Base-by-base conservation (phyloP, 2,888 invertebrate genomes). In the Helobdella robusta region DNA sequence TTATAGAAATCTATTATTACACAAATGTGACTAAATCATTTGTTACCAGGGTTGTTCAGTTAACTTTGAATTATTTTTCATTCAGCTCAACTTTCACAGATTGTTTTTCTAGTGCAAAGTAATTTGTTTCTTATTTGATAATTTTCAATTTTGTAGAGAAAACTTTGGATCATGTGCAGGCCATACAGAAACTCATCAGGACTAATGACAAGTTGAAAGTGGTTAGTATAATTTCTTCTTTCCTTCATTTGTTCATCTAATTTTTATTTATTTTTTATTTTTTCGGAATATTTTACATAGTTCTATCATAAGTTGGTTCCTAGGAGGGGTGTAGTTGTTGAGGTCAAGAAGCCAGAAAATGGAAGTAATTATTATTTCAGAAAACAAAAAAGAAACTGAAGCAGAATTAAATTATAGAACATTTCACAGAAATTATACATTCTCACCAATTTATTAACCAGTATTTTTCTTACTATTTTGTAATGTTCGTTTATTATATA, bases 191-290 rank as follows among this genome's bases (percentile, higher is more conserved):
- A 46, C 34, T 44, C 23, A 30, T 62, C 34, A 62, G 44, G 34
- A 44, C 48, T n/a, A 48, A 23, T n/a, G 62, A 62, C 15, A 62
- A 46, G 32, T 35, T 62, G 4, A 62, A 44, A 62, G 62, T 62
- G 62, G 62, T 62, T 20, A 44, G 28, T 3, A 50, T 8, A 11
- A n/a, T 23, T 50, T 23, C 6, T 50, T 11, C 6, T 50, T 50
- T 11, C 23, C 6, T 50, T 11, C 6, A n/a, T n/a, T 23, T 50
- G n/a, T 8, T 6, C 23, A 50, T 50, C 23, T 5, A 5, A 20
- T 11, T 50, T n/a, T 23, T 50, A 8, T 23, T 50, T 50, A 8
- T 11, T 23, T 11, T n/a, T 23, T 11, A 11, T 23, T 11, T 50
- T 23, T 50, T 50, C 6, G n/a, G n/a, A 11, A 20, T 50, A n/a